Evolutionary conservation across 2,113 vertebrate genomes (phyloP), one percentile per base, ranked within the genome.

Genomic region (Lontra canadensis): DNA sequence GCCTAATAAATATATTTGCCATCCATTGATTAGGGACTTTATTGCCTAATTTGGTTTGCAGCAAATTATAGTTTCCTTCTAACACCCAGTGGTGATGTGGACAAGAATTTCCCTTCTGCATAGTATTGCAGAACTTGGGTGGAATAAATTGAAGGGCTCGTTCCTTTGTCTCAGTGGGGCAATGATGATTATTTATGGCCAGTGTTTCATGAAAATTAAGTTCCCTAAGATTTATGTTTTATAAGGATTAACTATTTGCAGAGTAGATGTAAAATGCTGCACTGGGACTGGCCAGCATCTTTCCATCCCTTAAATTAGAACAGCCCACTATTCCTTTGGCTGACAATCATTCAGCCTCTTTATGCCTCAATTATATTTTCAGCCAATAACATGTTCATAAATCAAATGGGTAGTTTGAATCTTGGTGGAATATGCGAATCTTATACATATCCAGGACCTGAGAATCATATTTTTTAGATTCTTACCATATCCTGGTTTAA

Each of bases 1-100:
- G 67, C 96, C 96, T 98, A 86, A 98, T 98, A 97, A 98, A 81
- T 94, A 61, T 15, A 59, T 87, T 95, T 95, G 79, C 91, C 98
- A 90, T 59, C 52, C 81, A 29, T 97, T 95, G 79, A 98, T 97
- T 97, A 57, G 26, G 78, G 61, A 73, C 7, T 97, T 96, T 95
- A 34, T 36, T 57, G 44, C 90, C 97, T 96, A 94, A 97, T 94
- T 98, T 97, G 36, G 59, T 67, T 90, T 91, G 57, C 3, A 69
- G 42, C 23, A 31, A 65, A 94, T 26, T 49, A 69, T 55, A 25
- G 20, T 85, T 94, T 96, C 92, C 59, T 88, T 39, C 36, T 26
- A 82, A 80, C 9, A 65, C 20, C 52, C 67, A 23, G 9, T 42
- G 65, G 65, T 31, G 47, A 6, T 4, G 2, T 71, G 95, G 76